Conservation (phyloP, 1,140 invertebrate species). For the Meteorus sp. region DNA sequence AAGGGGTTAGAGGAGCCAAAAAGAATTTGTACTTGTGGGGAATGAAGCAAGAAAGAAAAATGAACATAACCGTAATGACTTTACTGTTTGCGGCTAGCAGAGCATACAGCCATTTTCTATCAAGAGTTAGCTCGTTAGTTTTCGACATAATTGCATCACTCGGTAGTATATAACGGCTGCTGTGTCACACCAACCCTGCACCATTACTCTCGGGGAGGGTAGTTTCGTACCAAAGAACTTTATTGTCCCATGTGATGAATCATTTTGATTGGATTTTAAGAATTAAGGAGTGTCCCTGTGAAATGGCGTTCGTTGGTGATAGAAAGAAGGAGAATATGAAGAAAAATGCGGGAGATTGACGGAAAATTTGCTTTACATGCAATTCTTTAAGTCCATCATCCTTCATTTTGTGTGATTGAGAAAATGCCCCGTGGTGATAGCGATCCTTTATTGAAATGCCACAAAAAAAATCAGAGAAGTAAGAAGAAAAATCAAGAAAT, state of each 20-base stretch:
- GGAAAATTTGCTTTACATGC: too few relatives aligned
- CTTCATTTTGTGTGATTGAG: too few relatives aligned
- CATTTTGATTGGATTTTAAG: slow-evolving; percentile 56
- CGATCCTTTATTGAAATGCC: too few relatives aligned
- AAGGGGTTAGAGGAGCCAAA: slow-evolving; percentile 8
- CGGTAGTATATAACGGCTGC: slow-evolving; percentile 47
- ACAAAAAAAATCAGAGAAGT: background rate
- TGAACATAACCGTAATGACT: slow-evolving; percentile 47
- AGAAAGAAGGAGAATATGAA: slow-evolving; percentile 3
- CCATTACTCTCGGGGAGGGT: slow-evolving; percentile 32
- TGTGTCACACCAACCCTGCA: too few relatives aligned
- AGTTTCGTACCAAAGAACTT: too few relatives aligned
- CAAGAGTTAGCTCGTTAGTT: slow-evolving; percentile 58
- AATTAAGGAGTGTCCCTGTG: slow-evolving; percentile 50
- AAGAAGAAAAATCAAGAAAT: too few relatives aligned
- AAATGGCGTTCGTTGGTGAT: slow-evolving; percentile 41
- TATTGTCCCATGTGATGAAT: slow-evolving; percentile 42
- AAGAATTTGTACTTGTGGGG: slow-evolving; percentile 11
- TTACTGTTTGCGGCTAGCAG: slow-evolving; percentile 54
- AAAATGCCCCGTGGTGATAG: too few relatives aligned
- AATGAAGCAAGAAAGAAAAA: slow-evolving; percentile 21
- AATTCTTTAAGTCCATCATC: too few relatives aligned
- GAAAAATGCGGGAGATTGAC: too few relatives aligned
- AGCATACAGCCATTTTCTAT: slow-evolving; percentile 60
- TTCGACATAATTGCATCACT: slow-evolving; percentile 58